Conservation (phyloP, 2,113 vertebrate species). For the Siphamia tubifer region DNA sequence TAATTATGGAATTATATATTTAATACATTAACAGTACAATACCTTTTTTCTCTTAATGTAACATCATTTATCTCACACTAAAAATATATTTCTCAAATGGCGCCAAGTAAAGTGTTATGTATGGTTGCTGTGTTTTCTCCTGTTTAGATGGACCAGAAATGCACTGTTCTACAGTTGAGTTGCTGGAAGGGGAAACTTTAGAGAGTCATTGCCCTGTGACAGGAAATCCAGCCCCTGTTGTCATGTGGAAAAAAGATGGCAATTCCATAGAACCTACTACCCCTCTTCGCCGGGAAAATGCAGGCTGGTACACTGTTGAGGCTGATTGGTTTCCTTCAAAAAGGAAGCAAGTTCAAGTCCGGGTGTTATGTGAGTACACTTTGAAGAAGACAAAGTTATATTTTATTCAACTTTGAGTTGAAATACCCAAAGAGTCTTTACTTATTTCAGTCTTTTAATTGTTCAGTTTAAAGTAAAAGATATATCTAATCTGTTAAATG, state of each 20-base stretch:
- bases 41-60: no score
- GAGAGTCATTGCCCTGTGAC: not conserved
- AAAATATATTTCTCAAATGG: no score
- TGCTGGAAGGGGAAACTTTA: slow-evolving; percentile 39
- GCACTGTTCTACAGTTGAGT: not conserved
- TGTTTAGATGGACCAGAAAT: slow-evolving; percentile 51
- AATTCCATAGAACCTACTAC: fast-evolving
- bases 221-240: not conserved
- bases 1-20: no score
- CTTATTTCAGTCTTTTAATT: not conserved
- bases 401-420: no score
- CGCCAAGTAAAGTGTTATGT: not conserved
- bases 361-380: slow-evolving; percentile 40
- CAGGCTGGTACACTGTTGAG: slow-evolving; percentile 8
- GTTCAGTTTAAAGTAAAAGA: no score
- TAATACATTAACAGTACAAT: no score
- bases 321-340: fast-evolving
- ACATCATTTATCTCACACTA: no score
- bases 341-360: not conserved
- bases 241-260: slow-evolving; percentile 34
- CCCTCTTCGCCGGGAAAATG: slow-evolving; percentile 4
- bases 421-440: no score
- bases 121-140: not conserved
- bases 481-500: no score
- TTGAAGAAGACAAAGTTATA: no score